These are phyloP conservation scores for Sycophila sp. DNA, from an alignment of 1,140 invertebrate genomes.

Conservation along the genomic window DNA sequence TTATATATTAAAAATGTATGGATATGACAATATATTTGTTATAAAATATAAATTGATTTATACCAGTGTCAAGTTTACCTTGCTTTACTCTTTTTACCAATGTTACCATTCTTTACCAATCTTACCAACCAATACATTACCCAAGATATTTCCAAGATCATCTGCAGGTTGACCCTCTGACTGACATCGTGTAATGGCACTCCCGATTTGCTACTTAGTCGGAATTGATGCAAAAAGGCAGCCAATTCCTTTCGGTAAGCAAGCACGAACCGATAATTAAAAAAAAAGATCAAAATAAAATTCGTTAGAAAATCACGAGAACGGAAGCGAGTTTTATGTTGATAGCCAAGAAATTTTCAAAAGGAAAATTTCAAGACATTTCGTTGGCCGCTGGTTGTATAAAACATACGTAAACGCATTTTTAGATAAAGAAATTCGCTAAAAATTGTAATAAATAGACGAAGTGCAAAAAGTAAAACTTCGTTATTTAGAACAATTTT, in stretches of 20 bases:
- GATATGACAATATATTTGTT: neutral
- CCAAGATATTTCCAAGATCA: neutral
- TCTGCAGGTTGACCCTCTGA: neutral
- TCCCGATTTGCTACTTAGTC: constrained; percentile 38
- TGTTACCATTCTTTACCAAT: constrained; percentile 2
- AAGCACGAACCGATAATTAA: neutral
- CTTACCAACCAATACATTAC: constrained; percentile 19
- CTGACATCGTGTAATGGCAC: neutral
- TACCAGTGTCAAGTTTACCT: neutral
- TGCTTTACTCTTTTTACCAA: neutral
- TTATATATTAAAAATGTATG: neutral
- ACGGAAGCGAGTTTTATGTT: constrained; percentile 12
- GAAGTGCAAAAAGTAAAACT: too few species aligned
- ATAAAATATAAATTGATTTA: neutral
- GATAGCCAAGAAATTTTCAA: constrained; percentile 21
- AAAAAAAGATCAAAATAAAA: neutral
- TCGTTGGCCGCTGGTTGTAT: too few species aligned
- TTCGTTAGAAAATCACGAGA: neutral
- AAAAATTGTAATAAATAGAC: too few species aligned
- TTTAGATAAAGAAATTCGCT: too few species aligned
- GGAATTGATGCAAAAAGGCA: constrained; percentile 13
- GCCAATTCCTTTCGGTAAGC: constrained; percentile 24
- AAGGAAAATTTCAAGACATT: constrained; percentile 23
- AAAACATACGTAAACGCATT: too few species aligned
- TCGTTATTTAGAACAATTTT: too few species aligned